Percentiles rank a stretch among this genome's conserved stretches.
These are phyloP conservation scores for Heliconius erato DNA, from an alignment of 2,888 invertebrate species.

Conservation along the genomic window DNA sequence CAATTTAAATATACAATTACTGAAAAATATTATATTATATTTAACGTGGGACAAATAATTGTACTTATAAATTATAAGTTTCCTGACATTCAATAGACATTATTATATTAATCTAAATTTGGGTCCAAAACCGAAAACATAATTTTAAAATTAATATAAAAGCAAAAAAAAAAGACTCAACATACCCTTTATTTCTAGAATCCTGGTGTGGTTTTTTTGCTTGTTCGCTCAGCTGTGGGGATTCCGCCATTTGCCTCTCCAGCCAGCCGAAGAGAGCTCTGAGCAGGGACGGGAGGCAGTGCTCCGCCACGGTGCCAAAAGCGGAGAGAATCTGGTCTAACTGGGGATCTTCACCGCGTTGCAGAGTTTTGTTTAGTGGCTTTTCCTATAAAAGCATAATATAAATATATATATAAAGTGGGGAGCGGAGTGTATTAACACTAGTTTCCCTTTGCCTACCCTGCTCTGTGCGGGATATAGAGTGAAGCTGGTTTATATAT, in stretches of 20 bases:
- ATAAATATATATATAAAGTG: neutral
- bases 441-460: too few species aligned
- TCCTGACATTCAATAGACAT: too few species aligned
- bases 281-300: conserved; percentile 97
- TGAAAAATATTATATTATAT: too few species aligned
- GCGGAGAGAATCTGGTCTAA: conserved; percentile 97
- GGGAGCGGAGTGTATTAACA: too few species aligned
- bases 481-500: neutral
- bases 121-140: too few species aligned
- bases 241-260: conserved; percentile 92
- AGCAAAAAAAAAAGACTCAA: neutral
- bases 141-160: too few species aligned
- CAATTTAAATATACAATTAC: too few species aligned
- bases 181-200: conserved; percentile 79
- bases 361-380: conserved; percentile 96
- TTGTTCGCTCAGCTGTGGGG: conserved; percentile 81
- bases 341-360: conserved; percentile 97
- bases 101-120: too few species aligned
- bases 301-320: conserved; percentile 97
- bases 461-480: too few species aligned
- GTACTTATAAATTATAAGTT: too few species aligned
- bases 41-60: too few species aligned
- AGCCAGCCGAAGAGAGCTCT: conserved; percentile 98
- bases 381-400: conserved; percentile 89
- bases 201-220: conserved; percentile 86